Percentiles rank a stretch among this genome's conserved stretches.
Evolutionary conservation across 2,113 vertebrate species (phyloP).

Genomic region (Progne subis): DNA sequence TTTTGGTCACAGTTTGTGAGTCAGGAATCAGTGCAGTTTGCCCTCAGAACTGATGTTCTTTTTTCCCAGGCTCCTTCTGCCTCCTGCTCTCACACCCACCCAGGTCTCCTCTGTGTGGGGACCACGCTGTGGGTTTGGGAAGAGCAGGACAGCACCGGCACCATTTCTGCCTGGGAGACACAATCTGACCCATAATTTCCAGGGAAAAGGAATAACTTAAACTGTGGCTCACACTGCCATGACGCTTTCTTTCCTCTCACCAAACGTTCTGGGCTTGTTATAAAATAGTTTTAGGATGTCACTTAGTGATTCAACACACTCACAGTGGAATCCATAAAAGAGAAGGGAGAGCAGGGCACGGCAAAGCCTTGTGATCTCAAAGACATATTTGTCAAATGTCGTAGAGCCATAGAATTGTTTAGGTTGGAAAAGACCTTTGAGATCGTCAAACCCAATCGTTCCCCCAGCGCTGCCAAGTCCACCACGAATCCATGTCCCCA

Average conservation of each 20-base stretch:
- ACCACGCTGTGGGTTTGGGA: not conserved
- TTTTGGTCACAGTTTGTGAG: not conserved
- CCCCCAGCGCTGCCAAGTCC: not conserved
- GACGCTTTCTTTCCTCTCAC: not conserved
- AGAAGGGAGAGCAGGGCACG: not conserved
- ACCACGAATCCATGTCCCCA: not conserved
- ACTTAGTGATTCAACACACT: not conserved
- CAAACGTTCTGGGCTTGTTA: not conserved
- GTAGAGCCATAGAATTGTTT: not conserved
- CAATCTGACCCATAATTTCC: not conserved
- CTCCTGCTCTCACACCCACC: not conserved
- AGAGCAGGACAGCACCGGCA: not conserved
- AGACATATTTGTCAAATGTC: not conserved
- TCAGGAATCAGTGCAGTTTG: not conserved
- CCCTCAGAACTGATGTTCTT: not conserved
- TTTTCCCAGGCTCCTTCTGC: not conserved
- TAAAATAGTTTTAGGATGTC: not conserved
- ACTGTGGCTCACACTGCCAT: not conserved
- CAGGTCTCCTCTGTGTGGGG: not conserved
- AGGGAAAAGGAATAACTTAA: not conserved
- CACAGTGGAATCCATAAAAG: not conserved
- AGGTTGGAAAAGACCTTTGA: not conserved
- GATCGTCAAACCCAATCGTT: not conserved
- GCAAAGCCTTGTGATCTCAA: not conserved
- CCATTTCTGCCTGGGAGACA: not conserved